Conservation (phyloP, 1,140 invertebrate species). For the Amphibalanus amphitrite region DNA sequence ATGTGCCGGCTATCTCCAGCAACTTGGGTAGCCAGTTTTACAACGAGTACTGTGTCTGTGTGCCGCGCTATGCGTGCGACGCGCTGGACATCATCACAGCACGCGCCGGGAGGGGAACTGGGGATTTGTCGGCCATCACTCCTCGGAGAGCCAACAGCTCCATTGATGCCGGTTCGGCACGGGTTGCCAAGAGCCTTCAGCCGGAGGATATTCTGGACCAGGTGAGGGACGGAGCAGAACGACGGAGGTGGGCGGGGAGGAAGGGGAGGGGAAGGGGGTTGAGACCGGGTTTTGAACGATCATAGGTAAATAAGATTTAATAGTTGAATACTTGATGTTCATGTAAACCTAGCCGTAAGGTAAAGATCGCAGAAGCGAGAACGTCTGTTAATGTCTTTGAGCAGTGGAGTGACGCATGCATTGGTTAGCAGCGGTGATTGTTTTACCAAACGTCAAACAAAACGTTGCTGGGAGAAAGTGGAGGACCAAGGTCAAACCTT, state of each 20-base stretch:
- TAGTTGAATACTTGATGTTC: no score
- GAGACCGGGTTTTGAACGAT: no score
- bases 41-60: neutral
- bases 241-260: neutral
- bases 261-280: no score
- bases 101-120: neutral
- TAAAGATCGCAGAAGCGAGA: no score
- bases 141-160: neutral
- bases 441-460: no score
- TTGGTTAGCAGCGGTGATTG: no score
- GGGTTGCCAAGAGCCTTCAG: neutral
- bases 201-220: neutral
- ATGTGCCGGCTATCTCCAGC: neutral
- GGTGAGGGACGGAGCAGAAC: neutral
- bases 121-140: neutral
- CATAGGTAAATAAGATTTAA: no score
- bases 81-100: neutral
- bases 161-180: neutral
- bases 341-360: no score
- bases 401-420: no score
- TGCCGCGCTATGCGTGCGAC: neutral
- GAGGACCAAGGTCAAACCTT: no score
- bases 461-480: no score
- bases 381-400: no score
- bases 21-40: neutral